Percentiles rank a stretch among this genome's conserved stretches.
phyloP scores from a whole-genome alignment of 2,113 vertebrate species.

The Oncorhynchus nerka region DNA sequence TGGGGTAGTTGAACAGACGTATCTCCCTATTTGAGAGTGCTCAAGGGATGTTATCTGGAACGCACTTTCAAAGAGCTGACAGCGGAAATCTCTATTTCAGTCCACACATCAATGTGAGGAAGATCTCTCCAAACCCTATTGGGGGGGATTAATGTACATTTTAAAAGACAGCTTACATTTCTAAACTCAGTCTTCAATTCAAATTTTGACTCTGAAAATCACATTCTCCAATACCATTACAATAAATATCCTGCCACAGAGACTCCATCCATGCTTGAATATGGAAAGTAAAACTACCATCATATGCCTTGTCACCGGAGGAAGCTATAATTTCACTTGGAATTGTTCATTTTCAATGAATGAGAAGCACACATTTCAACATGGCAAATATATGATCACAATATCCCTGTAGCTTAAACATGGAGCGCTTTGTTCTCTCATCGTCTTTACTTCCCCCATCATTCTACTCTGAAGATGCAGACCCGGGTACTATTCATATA shows the following conservation, averaged over 20 bases:
- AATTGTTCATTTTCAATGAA: background rate
- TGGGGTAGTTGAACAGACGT: constrained; percentile 12
- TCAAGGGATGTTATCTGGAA: constrained; percentile 25
- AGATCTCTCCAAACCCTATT: constrained; percentile 22
- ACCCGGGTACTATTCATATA: background rate
- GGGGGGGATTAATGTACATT: constrained; percentile 31
- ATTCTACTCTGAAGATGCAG: background rate
- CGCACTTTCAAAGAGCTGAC: constrained; percentile 29
- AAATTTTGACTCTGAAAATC: constrained; percentile 29
- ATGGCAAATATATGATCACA: too few species aligned
- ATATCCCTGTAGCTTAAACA: background rate
- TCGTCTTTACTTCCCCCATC: constrained; percentile 1
- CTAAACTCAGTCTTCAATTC: constrained; percentile 15
- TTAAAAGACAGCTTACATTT: constrained; percentile 41
- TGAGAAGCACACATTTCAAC: background rate
- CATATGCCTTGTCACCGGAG: background rate
- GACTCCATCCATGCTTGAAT: background rate
- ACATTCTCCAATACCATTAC: constrained; percentile 23
- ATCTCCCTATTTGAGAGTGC: constrained; percentile 18
- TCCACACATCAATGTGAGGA: constrained; percentile 23
- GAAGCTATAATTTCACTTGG: constrained; percentile 3
- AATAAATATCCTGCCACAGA: constrained; percentile 18
- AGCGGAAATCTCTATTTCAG: constrained; percentile 32
- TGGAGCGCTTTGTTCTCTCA: constrained; percentile 7
- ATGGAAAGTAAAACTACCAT: background rate